A percentile compares a stretch with the other conserved stretches of the same genome.
Conservation (phyloP, 2,113 vertebrate species). For the Brachirus orientalis region DNA sequence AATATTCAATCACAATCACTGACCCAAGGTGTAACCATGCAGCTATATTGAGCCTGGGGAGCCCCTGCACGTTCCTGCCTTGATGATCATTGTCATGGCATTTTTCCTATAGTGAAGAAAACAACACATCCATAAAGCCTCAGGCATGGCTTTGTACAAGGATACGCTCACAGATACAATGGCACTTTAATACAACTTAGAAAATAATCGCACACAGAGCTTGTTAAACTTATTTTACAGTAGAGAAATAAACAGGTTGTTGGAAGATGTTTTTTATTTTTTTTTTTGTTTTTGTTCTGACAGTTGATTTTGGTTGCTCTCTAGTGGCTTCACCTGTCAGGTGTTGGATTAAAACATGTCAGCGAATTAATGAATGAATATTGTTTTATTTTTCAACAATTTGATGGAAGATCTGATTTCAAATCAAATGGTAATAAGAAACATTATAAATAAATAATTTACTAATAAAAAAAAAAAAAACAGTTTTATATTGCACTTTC, state of each 20-base stretch:
- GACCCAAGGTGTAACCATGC: constrained; percentile 36
- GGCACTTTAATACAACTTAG: constrained; percentile 64
- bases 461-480: constrained; percentile 15
- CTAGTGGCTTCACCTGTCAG: constrained; percentile 59
- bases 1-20: constrained; percentile 38
- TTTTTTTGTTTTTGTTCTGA: constrained; percentile 36
- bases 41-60: constrained; percentile 29
- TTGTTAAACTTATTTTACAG: constrained; percentile 58
- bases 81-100: constrained; percentile 69
- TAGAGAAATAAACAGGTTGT: constrained; percentile 46
- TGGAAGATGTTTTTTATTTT: constrained; percentile 49
- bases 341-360: constrained; percentile 13
- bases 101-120: constrained; percentile 71
- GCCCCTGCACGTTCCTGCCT: constrained; percentile 38
- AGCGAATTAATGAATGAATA: constrained; percentile 13
- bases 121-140: constrained; percentile 76
- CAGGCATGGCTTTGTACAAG: constrained; percentile 80
- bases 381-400: constrained; percentile 33
- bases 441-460: background rate
- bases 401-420: constrained; percentile 65
- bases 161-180: constrained; percentile 74
- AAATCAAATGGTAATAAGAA: constrained; percentile 38
- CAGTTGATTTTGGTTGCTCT: constrained; percentile 40
- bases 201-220: constrained; percentile 69
- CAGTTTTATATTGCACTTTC: constrained; percentile 72